Conservation (phyloP, 2,113 vertebrate species). For the Geococcyx californianus region DNA sequence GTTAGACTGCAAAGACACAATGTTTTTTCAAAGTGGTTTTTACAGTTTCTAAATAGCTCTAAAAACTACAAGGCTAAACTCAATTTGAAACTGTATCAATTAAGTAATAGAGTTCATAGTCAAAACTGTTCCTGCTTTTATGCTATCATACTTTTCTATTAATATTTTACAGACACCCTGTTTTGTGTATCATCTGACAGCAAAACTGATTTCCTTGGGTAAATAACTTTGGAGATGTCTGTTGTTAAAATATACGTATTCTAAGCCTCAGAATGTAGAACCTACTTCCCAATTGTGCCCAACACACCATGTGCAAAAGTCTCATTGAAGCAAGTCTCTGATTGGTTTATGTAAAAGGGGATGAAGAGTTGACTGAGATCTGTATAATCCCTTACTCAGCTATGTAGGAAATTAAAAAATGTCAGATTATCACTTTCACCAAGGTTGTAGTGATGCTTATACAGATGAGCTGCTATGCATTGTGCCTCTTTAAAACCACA, state of each 20-base stretch:
- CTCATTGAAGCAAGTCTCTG: background rate
- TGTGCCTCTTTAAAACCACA: background rate
- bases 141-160: background rate
- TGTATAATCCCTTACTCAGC: background rate
- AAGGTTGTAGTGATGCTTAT: background rate
- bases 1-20: background rate
- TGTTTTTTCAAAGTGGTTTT: background rate
- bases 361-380: background rate
- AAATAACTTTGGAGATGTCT: background rate
- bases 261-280: background rate
- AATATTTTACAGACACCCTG: background rate
- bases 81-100: background rate
- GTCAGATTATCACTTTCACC: background rate
- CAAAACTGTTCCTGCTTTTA: background rate
- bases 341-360: background rate
- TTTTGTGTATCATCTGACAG: background rate
- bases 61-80: background rate
- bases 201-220: background rate
- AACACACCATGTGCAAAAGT: background rate
- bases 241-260: background rate
- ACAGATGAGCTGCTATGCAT: background rate
- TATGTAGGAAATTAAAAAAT: background rate
- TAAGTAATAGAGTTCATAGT: background rate
- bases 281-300: background rate
- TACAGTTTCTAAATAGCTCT: background rate